Percentiles rank a stretch among this genome's conserved stretches.
Evolutionary conservation across 92 coral and sea anemone species (phyloP).

Genomic region (Porites divaricata): DNA sequence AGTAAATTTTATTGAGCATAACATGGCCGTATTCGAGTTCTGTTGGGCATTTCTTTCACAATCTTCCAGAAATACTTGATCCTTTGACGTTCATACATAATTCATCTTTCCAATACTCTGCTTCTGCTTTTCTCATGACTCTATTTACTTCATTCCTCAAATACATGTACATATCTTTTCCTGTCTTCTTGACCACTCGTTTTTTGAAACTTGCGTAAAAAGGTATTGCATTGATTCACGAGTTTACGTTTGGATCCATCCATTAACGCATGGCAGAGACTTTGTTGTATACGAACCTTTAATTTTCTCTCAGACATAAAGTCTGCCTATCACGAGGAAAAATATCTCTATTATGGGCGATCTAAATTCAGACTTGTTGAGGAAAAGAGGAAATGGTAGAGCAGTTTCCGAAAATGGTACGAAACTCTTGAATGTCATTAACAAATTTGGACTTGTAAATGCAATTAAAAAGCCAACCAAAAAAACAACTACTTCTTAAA

Average conservation of each 20-base stretch:
- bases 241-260: neutral
- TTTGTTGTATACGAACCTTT: neutral
- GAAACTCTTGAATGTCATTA: too few species aligned
- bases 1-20: neutral
- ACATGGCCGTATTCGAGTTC: neutral
- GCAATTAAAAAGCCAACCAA: too few species aligned
- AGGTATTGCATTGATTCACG: neutral
- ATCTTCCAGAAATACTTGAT: neutral
- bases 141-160: neutral
- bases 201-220: too few species aligned
- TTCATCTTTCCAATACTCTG: neutral
- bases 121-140: slow-evolving; percentile 1
- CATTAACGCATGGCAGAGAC: neutral
- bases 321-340: neutral
- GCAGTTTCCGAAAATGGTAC: too few species aligned
- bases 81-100: neutral
- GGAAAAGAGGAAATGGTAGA: too few species aligned
- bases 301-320: neutral
- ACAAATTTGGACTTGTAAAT: too few species aligned
- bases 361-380: too few species aligned
- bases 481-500: too few species aligned
- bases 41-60: neutral
- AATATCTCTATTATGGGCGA: too few species aligned
- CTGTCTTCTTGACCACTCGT: neutral
- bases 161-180: neutral